Conservation (phyloP, 2,113 vertebrate species). For the Cromileptes altivelis region DNA sequence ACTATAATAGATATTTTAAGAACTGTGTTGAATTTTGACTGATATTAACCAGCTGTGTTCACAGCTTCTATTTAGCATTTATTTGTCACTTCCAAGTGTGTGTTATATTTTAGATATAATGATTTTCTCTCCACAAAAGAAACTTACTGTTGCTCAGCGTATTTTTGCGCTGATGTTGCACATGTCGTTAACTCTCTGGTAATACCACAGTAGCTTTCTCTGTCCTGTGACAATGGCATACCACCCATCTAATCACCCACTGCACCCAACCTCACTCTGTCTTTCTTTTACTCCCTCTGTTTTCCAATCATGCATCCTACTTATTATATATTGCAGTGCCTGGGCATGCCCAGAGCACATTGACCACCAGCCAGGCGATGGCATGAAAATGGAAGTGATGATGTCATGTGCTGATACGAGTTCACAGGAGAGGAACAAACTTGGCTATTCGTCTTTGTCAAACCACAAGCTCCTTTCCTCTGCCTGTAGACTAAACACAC, state of each 20-base stretch:
- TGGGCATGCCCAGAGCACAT: slow-evolving; percentile 3
- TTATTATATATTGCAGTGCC: slow-evolving; percentile 33
- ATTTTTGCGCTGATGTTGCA: slow-evolving; percentile 71
- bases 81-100: neutral
- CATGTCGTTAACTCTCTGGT: slow-evolving; percentile 58
- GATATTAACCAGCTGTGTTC: neutral
- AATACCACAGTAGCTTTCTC: slow-evolving; percentile 54
- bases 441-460: slow-evolving; percentile 71
- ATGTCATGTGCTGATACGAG: slow-evolving; percentile 63
- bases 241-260: slow-evolving; percentile 62
- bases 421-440: slow-evolving; percentile 59
- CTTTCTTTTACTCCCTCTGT: slow-evolving; percentile 18
- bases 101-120: slow-evolving; percentile 40
- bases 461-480: slow-evolving; percentile 67
- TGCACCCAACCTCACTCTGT: slow-evolving; percentile 22
- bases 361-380: slow-evolving; percentile 27
- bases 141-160: slow-evolving; percentile 55
- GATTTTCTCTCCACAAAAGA: slow-evolving; percentile 44
- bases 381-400: slow-evolving; percentile 58
- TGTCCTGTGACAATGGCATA: slow-evolving; percentile 62
- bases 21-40: neutral
- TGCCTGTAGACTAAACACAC: slow-evolving; percentile 76
- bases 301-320: slow-evolving; percentile 24
- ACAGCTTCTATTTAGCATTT: slow-evolving; percentile 16
- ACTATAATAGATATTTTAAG: neutral